Evolutionary conservation across 2,888 invertebrate species (phyloP).

Genomic region (Cepaea hortensis): DNA sequence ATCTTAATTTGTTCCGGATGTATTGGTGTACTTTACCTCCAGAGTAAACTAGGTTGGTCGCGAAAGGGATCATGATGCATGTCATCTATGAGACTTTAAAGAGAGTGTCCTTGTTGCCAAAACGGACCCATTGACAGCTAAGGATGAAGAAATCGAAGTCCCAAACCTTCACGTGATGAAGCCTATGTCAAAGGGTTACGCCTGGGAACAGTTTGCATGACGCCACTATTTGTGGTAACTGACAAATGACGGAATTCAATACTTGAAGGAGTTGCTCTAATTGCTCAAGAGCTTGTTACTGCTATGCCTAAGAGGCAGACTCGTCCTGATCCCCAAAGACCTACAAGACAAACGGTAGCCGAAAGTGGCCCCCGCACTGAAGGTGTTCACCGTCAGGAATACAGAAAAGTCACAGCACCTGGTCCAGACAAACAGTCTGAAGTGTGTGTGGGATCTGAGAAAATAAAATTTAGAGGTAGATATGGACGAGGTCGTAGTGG

Average conservation of each 20-base stretch:
- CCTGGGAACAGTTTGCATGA: conserved; percentile 99
- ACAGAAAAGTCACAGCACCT: conserved; percentile 72
- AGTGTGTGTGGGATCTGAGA: conserved; percentile 93
- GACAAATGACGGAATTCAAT: conserved; percentile 98
- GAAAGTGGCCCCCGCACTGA: conserved; percentile 59
- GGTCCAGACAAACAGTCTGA: conserved; percentile 93
- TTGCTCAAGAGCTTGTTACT: conserved; percentile 98
- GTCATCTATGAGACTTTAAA: conserved; percentile 97
- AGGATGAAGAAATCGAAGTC: conserved; percentile 96
- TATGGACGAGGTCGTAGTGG: too few species aligned
- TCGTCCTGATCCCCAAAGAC: conserved; percentile 85
- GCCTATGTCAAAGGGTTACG: conserved; percentile 95
- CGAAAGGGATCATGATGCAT: conserved; percentile 15
- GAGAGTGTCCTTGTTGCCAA: conserved; percentile 99
- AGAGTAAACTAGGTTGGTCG: too few species aligned
- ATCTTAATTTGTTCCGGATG: too few species aligned
- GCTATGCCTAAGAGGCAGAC: conserved; percentile 95
- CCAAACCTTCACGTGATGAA: conserved; percentile 99
- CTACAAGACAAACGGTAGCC: conserved; percentile 65
- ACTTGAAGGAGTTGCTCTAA: conserved; percentile 92
- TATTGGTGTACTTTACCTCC: too few species aligned
- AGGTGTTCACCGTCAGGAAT: conserved; percentile 71
- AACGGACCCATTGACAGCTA: conserved; percentile 98
- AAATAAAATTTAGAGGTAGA: conserved; percentile 87
- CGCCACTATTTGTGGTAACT: conserved; percentile 99